Percentiles rank a stretch among this genome's conserved stretches.
These are phyloP conservation scores for Pangasius macronema DNA, from an alignment of 2,797 vertebrate species.

Conservation along the genomic window DNA sequence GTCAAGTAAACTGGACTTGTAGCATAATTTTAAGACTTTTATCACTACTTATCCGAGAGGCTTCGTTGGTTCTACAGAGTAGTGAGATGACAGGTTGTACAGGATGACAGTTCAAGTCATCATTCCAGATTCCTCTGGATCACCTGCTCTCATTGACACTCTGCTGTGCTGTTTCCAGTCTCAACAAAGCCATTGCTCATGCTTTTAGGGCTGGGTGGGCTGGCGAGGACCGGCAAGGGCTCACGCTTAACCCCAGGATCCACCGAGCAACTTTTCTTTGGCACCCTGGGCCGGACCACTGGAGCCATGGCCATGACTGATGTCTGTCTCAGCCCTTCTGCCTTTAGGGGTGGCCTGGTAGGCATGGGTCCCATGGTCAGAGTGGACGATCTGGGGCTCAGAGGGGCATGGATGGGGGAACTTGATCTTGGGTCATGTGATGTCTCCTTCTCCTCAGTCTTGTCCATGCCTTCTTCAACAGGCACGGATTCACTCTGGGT, in stretches of 20 bases:
- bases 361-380: slow-evolving; percentile 40
- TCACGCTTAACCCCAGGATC: slow-evolving; percentile 55
- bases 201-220: slow-evolving; percentile 67
- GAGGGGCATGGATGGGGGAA: slow-evolving; percentile 49
- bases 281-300: slow-evolving; percentile 64
- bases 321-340: slow-evolving; percentile 66
- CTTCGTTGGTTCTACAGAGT: not conserved
- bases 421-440: slow-evolving; percentile 45
- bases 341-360: slow-evolving; percentile 70
- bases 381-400: slow-evolving; percentile 59
- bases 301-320: slow-evolving; percentile 68
- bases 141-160: slow-evolving; percentile 66
- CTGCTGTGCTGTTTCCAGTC: slow-evolving; percentile 61
- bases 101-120: not conserved
- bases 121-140: slow-evolving; percentile 10
- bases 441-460: slow-evolving; percentile 48
- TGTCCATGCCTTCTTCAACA: slow-evolving; percentile 37
- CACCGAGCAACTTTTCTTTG: slow-evolving; percentile 69
- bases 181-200: slow-evolving; percentile 77
- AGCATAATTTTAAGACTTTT: slow-evolving; percentile 6
- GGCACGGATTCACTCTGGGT: slow-evolving; percentile 48
- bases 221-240: slow-evolving; percentile 46
- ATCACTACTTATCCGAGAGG: not conserved
- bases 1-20: not conserved
- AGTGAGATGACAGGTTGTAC: slow-evolving; percentile 9